phyloP scores from a whole-genome alignment of 2,888 invertebrate genomes.

The Brenthis hecate region DNA sequence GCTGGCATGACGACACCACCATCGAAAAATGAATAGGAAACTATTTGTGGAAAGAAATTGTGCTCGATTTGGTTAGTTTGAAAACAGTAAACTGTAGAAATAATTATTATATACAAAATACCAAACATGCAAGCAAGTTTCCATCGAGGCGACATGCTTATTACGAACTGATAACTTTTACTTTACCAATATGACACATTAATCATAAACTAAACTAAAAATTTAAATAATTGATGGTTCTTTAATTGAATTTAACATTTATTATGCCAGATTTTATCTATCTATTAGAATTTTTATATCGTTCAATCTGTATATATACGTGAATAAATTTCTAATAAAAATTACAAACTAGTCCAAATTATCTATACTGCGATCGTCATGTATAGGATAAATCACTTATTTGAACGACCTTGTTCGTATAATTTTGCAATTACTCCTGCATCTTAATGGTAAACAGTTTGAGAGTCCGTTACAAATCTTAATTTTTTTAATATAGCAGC shows the following conservation, averaged over 20 bases:
- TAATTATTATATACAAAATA: constrained; percentile 3
- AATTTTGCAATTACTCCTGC: constrained; percentile 52
- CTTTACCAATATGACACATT: neutral
- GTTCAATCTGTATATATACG: neutral
- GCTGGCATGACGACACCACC: constrained; percentile 46
- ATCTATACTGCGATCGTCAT: constrained; percentile 23
- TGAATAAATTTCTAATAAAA: constrained; percentile 9
- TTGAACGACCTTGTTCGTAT: constrained; percentile 48
- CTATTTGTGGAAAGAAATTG: constrained; percentile 69
- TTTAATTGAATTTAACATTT: neutral
- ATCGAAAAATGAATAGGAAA: constrained; percentile 60
- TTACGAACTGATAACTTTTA: neutral
- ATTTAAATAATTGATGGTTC: constrained; percentile 4
- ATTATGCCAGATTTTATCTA: constrained; percentile 7
- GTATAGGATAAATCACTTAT: constrained; percentile 39
- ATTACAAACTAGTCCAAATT: constrained; percentile 1
- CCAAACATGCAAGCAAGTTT: neutral
- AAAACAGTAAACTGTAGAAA: constrained; percentile 1
- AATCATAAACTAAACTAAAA: neutral
- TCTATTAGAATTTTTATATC: neutral
- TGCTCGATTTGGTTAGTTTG: constrained; percentile 57
- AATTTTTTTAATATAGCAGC: constrained; percentile 40
- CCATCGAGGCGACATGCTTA: neutral
- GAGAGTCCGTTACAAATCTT: constrained; percentile 45
- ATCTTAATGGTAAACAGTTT: constrained; percentile 42